phyloP scores from a whole-genome alignment of 2,888 invertebrate species.

The Ophion obscuratus region DNA sequence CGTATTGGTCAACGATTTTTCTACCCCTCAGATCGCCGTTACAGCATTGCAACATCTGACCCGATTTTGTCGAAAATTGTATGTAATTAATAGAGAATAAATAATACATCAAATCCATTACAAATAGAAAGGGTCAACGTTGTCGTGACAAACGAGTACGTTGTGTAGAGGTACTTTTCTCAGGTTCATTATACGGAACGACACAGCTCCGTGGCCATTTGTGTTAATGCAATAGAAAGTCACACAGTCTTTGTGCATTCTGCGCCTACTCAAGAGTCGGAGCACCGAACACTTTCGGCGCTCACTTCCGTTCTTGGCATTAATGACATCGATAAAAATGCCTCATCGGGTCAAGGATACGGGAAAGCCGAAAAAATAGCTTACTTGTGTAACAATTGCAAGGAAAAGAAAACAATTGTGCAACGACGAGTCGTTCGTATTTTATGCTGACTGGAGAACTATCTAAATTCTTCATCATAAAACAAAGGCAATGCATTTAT shows the following conservation, averaged over 20 bases:
- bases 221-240: conserved; percentile 56
- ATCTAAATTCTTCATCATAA: no score
- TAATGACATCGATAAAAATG: conserved; percentile 10
- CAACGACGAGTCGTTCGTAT: no score
- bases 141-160: neutral
- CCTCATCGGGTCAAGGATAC: conserved; percentile 5
- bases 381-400: neutral
- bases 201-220: conserved; percentile 5
- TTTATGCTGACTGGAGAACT: no score
- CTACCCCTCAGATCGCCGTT: no score
- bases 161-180: conserved; percentile 19
- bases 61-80: no score
- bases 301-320: neutral
- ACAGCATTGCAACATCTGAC: no score
- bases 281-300: conserved; percentile 24
- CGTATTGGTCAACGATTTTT: no score
- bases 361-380: neutral
- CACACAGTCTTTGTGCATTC: conserved; percentile 25
- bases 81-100: no score
- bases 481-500: no score
- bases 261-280: neutral
- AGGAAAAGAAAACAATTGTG: no score
- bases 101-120: no score
- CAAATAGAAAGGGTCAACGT: neutral
- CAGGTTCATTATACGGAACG: conserved; percentile 26